Base-by-base conservation (phyloP, 2,888 invertebrate species). In the Serrognathus titanus region DNA sequence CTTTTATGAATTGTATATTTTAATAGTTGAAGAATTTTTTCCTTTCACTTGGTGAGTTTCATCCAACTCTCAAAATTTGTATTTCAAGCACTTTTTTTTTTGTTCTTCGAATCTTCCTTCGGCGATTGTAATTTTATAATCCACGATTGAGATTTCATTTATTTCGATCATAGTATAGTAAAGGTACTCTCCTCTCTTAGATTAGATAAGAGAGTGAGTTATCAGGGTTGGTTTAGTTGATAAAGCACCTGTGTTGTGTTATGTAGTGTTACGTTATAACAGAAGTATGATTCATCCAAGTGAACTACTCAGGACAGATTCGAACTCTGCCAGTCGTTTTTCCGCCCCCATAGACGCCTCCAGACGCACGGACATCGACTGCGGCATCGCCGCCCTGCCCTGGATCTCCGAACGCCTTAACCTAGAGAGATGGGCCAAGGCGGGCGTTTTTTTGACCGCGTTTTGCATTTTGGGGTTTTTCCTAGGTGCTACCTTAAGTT, bases 401-500 rank as follows among this genome's bases (percentile, higher is more conserved):
- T 81, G 81, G 50, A 61, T 73, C 20, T 64, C 60, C 8, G 60
- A 75, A 78, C 78, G 62, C 71, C 75, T 65, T 72, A 79, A 58
- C 65, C 74, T 62, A 69, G 69, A 66, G 62, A 79, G 78, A 63
- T 78, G 77, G 55, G 82, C 80, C 20, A 79, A 76, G 31, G 71
- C 80, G 5, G 76, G 77, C 41, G 74, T 76, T 41, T 82, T 82
- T 67, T 69, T 81, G 12, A 53, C 71, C 2, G 69, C 79, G n/a
- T 68, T 82, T 46, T 66, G 69, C 24, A 59, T 78, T 38, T 72
- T 79, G 1, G 71, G 77, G 9, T 61, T 77, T 38, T 58, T 80
- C 1, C 80, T 81, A 64, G 82, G 82, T 3, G 74, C 79, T 46
- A 71, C 76, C 36, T 73, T 80, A 57, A 73, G 76, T 12, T 83